phyloP scores from a whole-genome alignment of 2,797 vertebrate species.

The Holocentrus rufus region DNA sequence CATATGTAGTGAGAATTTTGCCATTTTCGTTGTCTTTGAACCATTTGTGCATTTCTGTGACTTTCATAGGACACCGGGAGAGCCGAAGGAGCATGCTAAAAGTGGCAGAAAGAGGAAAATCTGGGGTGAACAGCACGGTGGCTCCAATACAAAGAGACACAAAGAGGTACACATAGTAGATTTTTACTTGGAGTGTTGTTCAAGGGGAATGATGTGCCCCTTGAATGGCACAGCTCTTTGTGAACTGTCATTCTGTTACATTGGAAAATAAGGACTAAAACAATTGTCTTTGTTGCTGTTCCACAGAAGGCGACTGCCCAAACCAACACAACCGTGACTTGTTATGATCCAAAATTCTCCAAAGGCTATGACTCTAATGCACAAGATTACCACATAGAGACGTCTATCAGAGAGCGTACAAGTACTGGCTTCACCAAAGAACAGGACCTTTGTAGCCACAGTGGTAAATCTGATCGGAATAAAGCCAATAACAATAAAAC shows the following conservation, averaged over 20 bases:
- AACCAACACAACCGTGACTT: neutral
- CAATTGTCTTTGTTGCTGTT: constrained; percentile 17
- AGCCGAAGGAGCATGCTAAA: neutral
- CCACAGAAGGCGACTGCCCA: constrained; percentile 44
- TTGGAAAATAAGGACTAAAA: neutral
- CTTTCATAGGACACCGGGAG: neutral
- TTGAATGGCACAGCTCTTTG: no score
- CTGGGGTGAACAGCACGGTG: neutral
- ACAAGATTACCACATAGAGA: neutral
- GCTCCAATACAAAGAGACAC: constrained; percentile 17
- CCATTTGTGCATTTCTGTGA: neutral
- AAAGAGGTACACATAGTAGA: neutral
- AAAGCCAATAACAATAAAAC: constrained; percentile 11
- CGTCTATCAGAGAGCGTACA: neutral
- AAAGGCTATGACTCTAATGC: neutral
- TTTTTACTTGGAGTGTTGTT: neutral
- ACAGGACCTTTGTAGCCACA: neutral
- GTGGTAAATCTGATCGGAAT: neutral
- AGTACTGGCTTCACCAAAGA: neutral
- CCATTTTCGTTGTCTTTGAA: neutral
- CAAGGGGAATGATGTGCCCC: no score
- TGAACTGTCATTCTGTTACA: neutral
- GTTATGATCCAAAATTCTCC: neutral
- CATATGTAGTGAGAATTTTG: neutral
- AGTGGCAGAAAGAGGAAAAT: constrained; percentile 47